phyloP scores from a whole-genome alignment of 2,113 vertebrate species.

The Misgurnus mizolepis region DNA sequence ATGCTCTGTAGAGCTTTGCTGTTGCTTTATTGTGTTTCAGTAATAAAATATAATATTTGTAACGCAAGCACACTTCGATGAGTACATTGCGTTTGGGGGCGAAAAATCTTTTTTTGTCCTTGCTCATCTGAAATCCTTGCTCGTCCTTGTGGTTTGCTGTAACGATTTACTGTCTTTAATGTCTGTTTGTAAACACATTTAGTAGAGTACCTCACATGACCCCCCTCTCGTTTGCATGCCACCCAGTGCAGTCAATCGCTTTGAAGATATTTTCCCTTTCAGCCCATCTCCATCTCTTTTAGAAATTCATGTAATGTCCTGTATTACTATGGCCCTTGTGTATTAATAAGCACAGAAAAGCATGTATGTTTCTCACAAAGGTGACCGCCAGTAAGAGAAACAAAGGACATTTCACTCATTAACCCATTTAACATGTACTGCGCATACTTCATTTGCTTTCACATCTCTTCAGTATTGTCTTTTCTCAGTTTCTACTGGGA shows the following conservation, averaged over 20 bases:
- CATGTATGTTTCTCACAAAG: constrained; percentile 18
- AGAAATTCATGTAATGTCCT: neutral
- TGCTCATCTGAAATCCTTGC: neutral
- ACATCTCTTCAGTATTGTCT: neutral
- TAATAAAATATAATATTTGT: too few relatives aligned
- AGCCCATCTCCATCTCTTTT: neutral
- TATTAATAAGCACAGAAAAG: constrained; percentile 53
- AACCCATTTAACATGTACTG: constrained; percentile 60
- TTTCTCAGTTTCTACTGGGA: neutral
- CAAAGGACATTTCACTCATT: constrained; percentile 58
- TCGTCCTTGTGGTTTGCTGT: constrained; percentile 24
- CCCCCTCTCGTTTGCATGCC: neutral
- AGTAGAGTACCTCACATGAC: constrained; percentile 16
- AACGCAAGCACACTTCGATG: neutral
- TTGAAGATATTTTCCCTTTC: neutral
- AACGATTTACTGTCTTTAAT: constrained; percentile 24
- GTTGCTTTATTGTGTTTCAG: too few relatives aligned
- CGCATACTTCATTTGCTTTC: constrained; percentile 43
- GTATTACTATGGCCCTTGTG: constrained; percentile 38
- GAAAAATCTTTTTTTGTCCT: constrained; percentile 6
- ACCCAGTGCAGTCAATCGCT: neutral
- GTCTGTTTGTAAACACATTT: constrained; percentile 21
- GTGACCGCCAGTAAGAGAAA: constrained; percentile 58
- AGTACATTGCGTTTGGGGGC: constrained; percentile 3
- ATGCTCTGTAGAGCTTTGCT: too few relatives aligned